Percentiles rank a stretch among this genome's conserved stretches.
Conservation (phyloP, 1,140 invertebrate genomes). For the Drosophila carrolli region DNA sequence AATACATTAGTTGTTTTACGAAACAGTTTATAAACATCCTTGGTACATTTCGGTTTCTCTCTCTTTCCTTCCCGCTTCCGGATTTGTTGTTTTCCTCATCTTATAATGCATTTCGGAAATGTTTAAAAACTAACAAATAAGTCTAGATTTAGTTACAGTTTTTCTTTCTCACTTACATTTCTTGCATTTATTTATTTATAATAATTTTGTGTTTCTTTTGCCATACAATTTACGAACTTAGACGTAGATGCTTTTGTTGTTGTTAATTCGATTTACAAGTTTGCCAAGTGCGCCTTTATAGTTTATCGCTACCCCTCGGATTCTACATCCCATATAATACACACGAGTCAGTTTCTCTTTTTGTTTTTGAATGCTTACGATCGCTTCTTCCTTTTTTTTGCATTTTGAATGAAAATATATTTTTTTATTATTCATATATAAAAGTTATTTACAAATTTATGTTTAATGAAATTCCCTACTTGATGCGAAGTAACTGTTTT, state of each 20-base stretch:
- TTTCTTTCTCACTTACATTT: constrained; percentile 69
- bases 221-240: constrained; percentile 67
- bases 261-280: constrained; percentile 72
- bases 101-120: constrained; percentile 65
- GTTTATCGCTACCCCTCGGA: constrained; percentile 52
- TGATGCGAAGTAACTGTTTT: constrained; percentile 63
- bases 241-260: constrained; percentile 41
- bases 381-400: constrained; percentile 45
- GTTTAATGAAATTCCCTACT: constrained; percentile 75
- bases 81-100: constrained; percentile 21
- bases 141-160: constrained; percentile 82
- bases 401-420: constrained; percentile 76
- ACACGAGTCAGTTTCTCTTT: constrained; percentile 54
- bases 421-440: constrained; percentile 50
- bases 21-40: constrained; percentile 83
- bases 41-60: constrained; percentile 70
- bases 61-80: constrained; percentile 2
- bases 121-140: constrained; percentile 80
- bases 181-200: constrained; percentile 37
- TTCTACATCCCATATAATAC: constrained; percentile 56
- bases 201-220: constrained; percentile 44
- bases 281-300: constrained; percentile 61
- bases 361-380: constrained; percentile 47
- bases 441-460: constrained; percentile 71
- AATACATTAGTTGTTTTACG: constrained; percentile 82